phyloP scores from a whole-genome alignment of 2,113 vertebrate species.

The Siniperca knerii region DNA sequence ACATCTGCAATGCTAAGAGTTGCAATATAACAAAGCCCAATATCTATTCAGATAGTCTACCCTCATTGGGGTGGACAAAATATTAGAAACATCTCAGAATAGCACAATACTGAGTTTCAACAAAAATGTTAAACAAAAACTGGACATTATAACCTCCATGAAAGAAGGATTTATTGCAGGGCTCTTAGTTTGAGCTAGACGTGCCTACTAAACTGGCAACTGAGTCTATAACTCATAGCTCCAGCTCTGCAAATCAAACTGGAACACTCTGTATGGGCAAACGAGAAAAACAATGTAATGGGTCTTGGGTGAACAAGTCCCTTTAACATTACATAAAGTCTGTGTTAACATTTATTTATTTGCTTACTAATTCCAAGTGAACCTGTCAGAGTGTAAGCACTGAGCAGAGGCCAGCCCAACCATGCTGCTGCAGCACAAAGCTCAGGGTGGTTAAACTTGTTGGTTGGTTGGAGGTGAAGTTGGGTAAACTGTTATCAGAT shows the following conservation, averaged over 20 bases:
- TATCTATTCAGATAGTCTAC: neutral
- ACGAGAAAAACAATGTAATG: neutral
- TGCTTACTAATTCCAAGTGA: constrained; percentile 15
- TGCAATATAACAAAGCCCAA: neutral
- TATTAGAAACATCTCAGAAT: neutral
- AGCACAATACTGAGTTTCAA: neutral
- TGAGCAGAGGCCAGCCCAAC: constrained; percentile 44
- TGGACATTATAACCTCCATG: neutral
- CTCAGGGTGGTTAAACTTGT: constrained; percentile 26
- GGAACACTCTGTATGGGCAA: neutral
- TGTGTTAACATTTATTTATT: constrained; percentile 50
- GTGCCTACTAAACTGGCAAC: neutral
- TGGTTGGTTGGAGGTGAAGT: constrained; percentile 15
- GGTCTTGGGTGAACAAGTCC: neutral
- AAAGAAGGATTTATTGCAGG: neutral
- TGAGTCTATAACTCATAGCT: neutral
- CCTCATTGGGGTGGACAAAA: neutral
- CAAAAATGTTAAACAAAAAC: neutral
- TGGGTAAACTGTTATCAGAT: constrained; percentile 40
- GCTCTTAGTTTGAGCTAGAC: neutral
- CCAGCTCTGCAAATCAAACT: neutral
- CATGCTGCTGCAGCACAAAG: constrained; percentile 56
- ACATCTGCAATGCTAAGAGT: constrained; percentile 19
- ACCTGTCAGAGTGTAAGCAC: constrained; percentile 41
- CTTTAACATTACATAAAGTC: constrained; percentile 20